A percentile compares a stretch with the other conserved stretches of the same genome.
phyloP scores from a whole-genome alignment of 2,113 vertebrate genomes.

The Grammatotria lemairii region DNA sequence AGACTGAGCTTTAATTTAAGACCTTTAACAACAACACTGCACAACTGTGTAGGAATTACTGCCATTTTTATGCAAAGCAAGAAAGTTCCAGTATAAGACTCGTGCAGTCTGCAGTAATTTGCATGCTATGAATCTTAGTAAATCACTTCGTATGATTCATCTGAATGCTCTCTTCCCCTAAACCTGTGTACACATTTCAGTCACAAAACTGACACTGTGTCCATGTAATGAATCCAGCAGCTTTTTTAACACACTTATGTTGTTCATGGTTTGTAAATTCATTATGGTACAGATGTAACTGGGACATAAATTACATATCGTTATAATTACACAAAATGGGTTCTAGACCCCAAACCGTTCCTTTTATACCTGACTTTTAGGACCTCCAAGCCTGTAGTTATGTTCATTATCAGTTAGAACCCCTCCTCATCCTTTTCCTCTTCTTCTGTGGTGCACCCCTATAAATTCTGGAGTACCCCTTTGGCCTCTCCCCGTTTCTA shows the following conservation, averaged over 20 bases:
- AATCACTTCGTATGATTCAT: background rate
- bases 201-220: background rate
- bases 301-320: background rate
- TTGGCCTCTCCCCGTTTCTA: background rate
- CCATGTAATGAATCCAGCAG: background rate
- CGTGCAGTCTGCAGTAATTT: background rate
- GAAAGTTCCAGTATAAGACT: background rate
- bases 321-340: background rate
- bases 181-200: background rate
- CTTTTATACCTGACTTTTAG: background rate
- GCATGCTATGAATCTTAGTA: background rate
- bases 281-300: background rate
- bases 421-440: background rate
- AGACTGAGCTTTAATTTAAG: background rate
- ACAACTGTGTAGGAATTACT: background rate
- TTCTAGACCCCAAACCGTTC: background rate
- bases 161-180: background rate
- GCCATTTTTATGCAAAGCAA: background rate
- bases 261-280: rapidly evolving
- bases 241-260: background rate
- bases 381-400: background rate
- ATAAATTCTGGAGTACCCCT: background rate
- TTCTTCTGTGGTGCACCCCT: background rate
- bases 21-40: background rate
- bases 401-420: rapidly evolving